Percentiles rank a stretch among this genome's conserved stretches.
Evolutionary conservation across 2,888 invertebrate genomes (phyloP).

Genomic region (Pyrrhia umbra): DNA sequence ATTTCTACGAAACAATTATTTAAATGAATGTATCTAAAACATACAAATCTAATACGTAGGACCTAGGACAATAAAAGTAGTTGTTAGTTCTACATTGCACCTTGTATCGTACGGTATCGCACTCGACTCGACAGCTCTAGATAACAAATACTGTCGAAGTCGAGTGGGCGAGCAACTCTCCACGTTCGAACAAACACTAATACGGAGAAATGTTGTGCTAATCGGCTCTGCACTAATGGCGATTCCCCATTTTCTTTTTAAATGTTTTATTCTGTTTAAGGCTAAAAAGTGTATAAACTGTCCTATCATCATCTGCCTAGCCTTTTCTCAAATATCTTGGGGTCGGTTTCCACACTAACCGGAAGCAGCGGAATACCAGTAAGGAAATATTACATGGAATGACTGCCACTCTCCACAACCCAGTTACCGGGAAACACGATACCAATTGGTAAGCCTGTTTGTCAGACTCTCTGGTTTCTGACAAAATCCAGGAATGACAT

Average conservation of each 20-base stretch:
- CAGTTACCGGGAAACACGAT: too few species aligned
- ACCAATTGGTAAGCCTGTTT: too few species aligned
- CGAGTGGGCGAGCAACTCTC: conserved; percentile 58
- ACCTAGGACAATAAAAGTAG: conserved; percentile 2
- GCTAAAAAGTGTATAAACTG: conserved; percentile 37
- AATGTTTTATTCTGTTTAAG: conserved; percentile 52
- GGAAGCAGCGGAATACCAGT: too few species aligned
- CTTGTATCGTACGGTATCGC: conserved; percentile 37
- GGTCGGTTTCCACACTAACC: too few species aligned
- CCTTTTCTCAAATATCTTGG: conserved; percentile 2
- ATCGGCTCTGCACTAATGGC: conserved; percentile 74
- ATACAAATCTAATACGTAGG: too few species aligned
- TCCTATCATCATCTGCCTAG: conserved; percentile 1
- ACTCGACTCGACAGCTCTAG: conserved; percentile 31
- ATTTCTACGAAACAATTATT: too few species aligned
- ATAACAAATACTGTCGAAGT: conserved; percentile 46
- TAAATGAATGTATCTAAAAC: too few species aligned
- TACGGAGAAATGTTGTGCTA: conserved; percentile 66
- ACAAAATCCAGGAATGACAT: too few species aligned
- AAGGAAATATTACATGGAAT: too few species aligned
- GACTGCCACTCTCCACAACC: too few species aligned
- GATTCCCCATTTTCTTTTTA: conserved; percentile 66
- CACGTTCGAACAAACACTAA: conserved; percentile 62
- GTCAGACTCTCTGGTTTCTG: too few species aligned
- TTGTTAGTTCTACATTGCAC: conserved; percentile 13